Base-by-base conservation (phyloP, 2,113 vertebrate genomes). In the Ornithorhynchus anatinus region DNA sequence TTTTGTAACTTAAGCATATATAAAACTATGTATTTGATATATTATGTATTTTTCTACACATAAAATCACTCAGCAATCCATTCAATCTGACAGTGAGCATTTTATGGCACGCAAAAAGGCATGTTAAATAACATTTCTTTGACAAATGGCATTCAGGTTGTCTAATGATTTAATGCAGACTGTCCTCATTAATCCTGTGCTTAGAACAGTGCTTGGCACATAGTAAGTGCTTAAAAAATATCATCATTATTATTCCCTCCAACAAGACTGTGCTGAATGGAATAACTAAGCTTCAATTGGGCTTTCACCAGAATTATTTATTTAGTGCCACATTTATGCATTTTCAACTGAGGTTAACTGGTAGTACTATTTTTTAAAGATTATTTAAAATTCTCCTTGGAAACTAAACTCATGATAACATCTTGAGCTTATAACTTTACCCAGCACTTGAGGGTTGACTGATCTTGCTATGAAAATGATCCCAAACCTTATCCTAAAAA, bases 101-200 rank as follows among this genome's bases (percentile, higher is more conserved):
- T 82, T 80, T 77, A 77, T 67, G 54, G 70, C 57, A 74, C 38
- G 61, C 56, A 53, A 77, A n/a, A 79, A 77, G 59, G 47, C 69
- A 69, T 75, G 63, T 69, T 72, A 77, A 74, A 62, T 69, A 75
- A 69, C 68, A 60, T 70, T 80, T 73, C 59, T 69, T 31, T 78
- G 79, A 73, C 60, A 82, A 78, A 80, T 63, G 69, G 36, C 64
- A 80, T 51, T 11, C 60, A 78, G 39, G 36, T 38, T 82, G 60
- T 51, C 68, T 77, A 64, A 70, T 78, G 76, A 75, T 82, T 82
- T 84, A 75, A 78, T 59, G 32, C 52, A 82, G 68, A 60, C 69
- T 73, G 63, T 63, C 52, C 77, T 84, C 59, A 86, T 84, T 82
- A 82, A 78, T 82, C 82, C 76, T 77, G 47, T 16, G 37, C 57